phyloP scores from a whole-genome alignment of 2,888 invertebrate genomes.

The Congeria kusceri region DNA sequence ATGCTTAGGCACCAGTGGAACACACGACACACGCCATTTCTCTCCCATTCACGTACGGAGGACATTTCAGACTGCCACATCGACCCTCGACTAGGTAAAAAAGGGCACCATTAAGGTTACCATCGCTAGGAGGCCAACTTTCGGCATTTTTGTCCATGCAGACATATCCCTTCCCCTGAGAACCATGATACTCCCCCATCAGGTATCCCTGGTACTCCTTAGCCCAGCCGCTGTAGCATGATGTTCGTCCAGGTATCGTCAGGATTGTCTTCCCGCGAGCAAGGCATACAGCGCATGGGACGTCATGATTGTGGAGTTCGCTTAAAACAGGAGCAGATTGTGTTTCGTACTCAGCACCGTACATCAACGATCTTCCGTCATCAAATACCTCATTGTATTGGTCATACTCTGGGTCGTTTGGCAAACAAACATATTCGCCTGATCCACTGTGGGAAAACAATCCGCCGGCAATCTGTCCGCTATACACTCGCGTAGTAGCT shows the following conservation, averaged over 20 bases:
- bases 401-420: background rate
- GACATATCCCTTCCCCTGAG: background rate
- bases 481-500: background rate
- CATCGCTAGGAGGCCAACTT: background rate
- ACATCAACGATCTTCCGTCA: background rate
- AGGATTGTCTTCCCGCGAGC: background rate
- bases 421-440: background rate
- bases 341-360: background rate
- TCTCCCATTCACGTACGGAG: background rate
- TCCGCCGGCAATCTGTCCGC: background rate
- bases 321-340: background rate
- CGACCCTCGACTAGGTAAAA: background rate
- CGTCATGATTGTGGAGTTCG: background rate
- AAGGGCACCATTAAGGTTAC: background rate
- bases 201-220: background rate
- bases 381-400: background rate
- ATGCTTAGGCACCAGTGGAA: too few relatives aligned
- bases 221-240: background rate
- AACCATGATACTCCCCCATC: background rate
- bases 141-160: background rate
- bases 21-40: background rate
- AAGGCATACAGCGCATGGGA: background rate
- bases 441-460: background rate
- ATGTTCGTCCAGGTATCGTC: background rate
- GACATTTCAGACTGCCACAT: background rate